Conservation (phyloP, 2,797 vertebrate genomes). For the Oreortyx pictus region DNA sequence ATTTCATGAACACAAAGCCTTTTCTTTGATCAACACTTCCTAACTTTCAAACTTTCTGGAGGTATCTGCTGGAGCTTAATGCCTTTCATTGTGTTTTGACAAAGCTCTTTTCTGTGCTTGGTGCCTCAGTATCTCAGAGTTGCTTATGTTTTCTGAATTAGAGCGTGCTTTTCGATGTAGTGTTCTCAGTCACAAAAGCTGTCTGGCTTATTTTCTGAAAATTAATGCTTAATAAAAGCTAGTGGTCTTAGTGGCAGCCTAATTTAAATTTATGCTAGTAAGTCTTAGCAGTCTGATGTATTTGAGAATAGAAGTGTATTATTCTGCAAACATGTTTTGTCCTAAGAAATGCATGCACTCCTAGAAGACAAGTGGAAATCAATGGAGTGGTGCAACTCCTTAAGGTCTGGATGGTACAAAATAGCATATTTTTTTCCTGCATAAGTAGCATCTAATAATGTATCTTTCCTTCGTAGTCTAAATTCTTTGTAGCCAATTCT, state of each 20-base stretch:
- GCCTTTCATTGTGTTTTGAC: background rate
- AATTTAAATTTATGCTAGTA: background rate
- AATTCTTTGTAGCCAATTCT: background rate
- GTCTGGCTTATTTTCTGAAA: background rate
- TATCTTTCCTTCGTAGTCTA: background rate
- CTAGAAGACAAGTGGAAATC: conserved; percentile 2
- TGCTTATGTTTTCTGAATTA: background rate
- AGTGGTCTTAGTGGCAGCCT: background rate
- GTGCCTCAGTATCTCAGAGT: background rate
- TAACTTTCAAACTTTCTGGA: background rate
- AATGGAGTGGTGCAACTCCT: background rate
- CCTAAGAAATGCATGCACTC: background rate
- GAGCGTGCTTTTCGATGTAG: background rate
- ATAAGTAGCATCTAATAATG: background rate
- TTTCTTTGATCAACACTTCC: background rate
- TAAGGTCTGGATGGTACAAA: background rate
- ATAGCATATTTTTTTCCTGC: background rate
- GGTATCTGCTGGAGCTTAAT: background rate
- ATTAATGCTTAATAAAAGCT: background rate
- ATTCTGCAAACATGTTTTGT: background rate
- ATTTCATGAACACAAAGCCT: background rate
- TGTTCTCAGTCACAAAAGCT: background rate
- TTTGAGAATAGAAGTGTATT: background rate
- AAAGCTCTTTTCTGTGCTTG: background rate
- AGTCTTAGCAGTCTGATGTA: background rate